Evolutionary conservation across 2,888 invertebrate species (phyloP), one percentile per base, ranked within the genome.

Genomic region (Hydrotaea cyrtoneurina): DNA sequence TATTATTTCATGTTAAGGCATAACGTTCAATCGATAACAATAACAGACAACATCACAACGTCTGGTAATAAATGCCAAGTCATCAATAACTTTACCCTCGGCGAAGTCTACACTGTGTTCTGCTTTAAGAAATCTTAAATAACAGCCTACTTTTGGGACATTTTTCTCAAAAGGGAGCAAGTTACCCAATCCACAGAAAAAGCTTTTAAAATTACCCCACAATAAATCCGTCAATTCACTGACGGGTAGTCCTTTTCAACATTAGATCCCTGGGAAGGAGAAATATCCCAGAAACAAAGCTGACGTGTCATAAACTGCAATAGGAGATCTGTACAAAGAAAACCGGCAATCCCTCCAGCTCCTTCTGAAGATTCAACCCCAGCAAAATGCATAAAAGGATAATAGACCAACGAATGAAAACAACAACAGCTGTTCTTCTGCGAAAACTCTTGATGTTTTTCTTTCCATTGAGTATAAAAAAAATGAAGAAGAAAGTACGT

Each of bases 401-500:
- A 69, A 69, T 23, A 73, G n/a, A 23, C 21, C 31, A 55, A 73
- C 73, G 53, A 55, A 55, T 59, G 43, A 43, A 46, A 74, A 36
- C 57, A 75, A 53, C 72, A 84, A 59, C 81, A 80, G 73, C 80
- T 84, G 86, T 83, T 85, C 77, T 4, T 80, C 73, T 78, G 64
- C 83, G 86, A 89, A 89, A 89, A 88, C 87, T 53, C 17, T 39
- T 43, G 66, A 66, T 43, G 66, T 66, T 39, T 39, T 66, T n/a
- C n/a, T 15, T 50, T 50, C 55, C 3, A 17, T 55, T 55, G 19
- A 19, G 21, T 23, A 19, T 0, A 26, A 78, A 55, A 4, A 43
- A 55, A 13, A 57, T 23, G 43, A 78, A 57, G n/a, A 43, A 21
- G 59, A n/a, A 57, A 74, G 59, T 59, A 23, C 11, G 64, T 78